These are phyloP conservation scores for Meloidogyne chitwoodi DNA, from an alignment of 1,140 invertebrate genomes.

Conservation along the genomic window DNA sequence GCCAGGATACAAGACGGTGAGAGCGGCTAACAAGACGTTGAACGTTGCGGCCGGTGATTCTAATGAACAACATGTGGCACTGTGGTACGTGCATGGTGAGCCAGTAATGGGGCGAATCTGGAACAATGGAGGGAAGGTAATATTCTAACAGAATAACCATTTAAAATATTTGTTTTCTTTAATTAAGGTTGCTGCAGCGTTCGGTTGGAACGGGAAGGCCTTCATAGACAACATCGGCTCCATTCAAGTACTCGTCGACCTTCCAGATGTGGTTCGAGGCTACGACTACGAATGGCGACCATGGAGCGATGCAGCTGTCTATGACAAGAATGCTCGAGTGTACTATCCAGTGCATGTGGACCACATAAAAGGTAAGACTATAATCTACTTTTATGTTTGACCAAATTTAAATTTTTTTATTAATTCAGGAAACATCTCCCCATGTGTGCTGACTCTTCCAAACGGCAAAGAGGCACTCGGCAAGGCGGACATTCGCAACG, in stretches of 20 bases:
- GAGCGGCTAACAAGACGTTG: constrained; percentile 35
- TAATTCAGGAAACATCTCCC: constrained; percentile 39
- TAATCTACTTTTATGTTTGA: neutral
- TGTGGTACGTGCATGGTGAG: constrained; percentile 49
- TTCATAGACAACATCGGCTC: constrained; percentile 44
- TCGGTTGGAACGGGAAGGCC: constrained; percentile 33
- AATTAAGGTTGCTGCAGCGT: constrained; percentile 30
- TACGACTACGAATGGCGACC: constrained; percentile 49
- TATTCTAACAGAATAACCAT: no score
- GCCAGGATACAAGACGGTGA: constrained; percentile 23
- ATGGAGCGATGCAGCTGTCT: constrained; percentile 42
- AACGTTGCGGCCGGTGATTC: constrained; percentile 37
- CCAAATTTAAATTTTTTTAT: neutral
- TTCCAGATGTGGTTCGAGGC: constrained; percentile 44
- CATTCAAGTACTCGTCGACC: constrained; percentile 42
- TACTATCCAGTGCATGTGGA: constrained; percentile 46
- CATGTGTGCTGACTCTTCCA: constrained; percentile 31
- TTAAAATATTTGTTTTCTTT: no score
- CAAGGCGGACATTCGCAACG: constrained; percentile 46
- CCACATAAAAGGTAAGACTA: constrained; percentile 28
- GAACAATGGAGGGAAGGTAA: constrained; percentile 42
- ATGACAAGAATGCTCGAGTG: constrained; percentile 29
- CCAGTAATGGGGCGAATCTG: constrained; percentile 49
- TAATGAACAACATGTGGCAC: constrained; percentile 47
- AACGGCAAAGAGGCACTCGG: constrained; percentile 45